phyloP scores from a whole-genome alignment of 1,140 invertebrate species.

The Rhagoletis zephyria region DNA sequence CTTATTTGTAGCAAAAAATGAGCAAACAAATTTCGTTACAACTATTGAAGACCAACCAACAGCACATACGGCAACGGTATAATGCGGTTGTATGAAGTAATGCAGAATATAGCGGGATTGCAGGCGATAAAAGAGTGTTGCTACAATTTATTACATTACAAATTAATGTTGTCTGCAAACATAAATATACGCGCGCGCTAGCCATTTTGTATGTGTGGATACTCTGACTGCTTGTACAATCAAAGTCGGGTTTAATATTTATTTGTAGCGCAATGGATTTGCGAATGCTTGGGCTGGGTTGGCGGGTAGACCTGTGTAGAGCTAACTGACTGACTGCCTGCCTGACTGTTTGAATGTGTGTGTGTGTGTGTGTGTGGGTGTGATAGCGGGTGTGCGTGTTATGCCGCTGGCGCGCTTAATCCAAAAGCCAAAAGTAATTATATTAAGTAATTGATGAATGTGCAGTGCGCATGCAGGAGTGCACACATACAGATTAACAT shows the following conservation, averaged over 20 bases:
- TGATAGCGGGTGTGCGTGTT: background rate
- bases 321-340: background rate
- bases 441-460: slow-evolving; percentile 55
- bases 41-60: slow-evolving; percentile 14
- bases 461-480: background rate
- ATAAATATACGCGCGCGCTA: background rate
- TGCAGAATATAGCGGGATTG: slow-evolving; percentile 15
- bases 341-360: background rate
- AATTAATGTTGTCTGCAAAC: slow-evolving; percentile 53
- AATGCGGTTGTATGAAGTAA: background rate
- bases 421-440: slow-evolving; percentile 56
- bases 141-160: slow-evolving; percentile 55
- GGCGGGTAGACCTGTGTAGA: too few species aligned
- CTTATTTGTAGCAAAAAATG: background rate
- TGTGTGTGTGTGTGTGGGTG: slow-evolving; percentile 5
- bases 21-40: slow-evolving; percentile 27
- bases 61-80: background rate
- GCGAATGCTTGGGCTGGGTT: background rate
- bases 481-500: background rate
- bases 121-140: slow-evolving; percentile 47
- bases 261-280: background rate
- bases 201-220: too few species aligned
- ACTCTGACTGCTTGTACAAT: background rate
- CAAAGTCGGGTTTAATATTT: background rate
- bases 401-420: slow-evolving; percentile 35